Evolutionary conservation across 2,888 invertebrate genomes (phyloP).

Genomic region (Lasiommata megera): DNA sequence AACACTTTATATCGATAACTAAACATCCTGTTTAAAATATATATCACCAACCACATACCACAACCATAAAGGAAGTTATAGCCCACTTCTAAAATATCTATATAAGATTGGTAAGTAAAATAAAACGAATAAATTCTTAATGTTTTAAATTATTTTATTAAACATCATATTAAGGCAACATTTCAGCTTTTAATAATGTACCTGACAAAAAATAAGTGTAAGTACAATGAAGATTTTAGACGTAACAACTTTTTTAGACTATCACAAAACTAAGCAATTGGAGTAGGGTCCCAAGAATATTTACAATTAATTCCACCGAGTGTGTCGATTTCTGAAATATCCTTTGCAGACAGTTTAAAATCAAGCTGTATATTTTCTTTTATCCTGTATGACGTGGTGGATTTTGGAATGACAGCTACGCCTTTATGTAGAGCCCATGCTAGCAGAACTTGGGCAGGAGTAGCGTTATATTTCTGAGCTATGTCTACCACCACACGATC

Average conservation of each 20-base stretch:
- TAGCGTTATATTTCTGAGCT: constrained; percentile 81
- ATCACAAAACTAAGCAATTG: constrained; percentile 34
- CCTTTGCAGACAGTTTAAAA: constrained; percentile 78
- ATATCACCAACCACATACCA: constrained; percentile 24
- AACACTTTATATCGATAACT: constrained; percentile 3
- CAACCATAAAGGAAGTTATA: constrained; percentile 21
- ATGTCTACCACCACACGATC: constrained; percentile 82
- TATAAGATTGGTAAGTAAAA: not conserved
- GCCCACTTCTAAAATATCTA: constrained; percentile 6
- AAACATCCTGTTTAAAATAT: not conserved
- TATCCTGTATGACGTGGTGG: constrained; percentile 80
- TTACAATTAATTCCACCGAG: constrained; percentile 43
- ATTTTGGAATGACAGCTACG: constrained; percentile 86
- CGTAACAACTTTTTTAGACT: no score
- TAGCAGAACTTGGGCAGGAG: constrained; percentile 85
- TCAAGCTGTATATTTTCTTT: constrained; percentile 81
- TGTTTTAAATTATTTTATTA: no score
- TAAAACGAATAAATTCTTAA: not conserved
- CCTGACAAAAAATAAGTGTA: no score
- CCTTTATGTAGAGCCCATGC: constrained; percentile 89
- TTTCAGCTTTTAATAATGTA: not conserved
- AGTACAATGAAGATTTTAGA: no score
- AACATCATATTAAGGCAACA: no score
- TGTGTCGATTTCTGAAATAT: constrained; percentile 61
- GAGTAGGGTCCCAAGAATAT: constrained; percentile 56